A percentile compares a stretch with the other conserved stretches of the same genome.
These are phyloP conservation scores for Forbesichthys papilliferus DNA, from an alignment of 2,113 vertebrate genomes.

Conservation along the genomic window DNA sequence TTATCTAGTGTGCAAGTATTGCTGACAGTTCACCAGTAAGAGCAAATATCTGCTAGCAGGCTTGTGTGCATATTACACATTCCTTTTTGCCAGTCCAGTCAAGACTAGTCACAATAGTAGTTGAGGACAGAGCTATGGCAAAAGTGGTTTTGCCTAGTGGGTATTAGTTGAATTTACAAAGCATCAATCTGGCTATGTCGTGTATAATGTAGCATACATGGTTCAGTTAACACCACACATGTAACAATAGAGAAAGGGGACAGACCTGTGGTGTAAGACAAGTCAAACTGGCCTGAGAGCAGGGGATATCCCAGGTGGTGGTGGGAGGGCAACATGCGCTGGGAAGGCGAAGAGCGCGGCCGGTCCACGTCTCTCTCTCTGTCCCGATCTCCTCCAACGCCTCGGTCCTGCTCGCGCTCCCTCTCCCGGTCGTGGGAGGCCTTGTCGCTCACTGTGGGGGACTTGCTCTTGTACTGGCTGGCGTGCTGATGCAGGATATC, in stretches of 20 bases:
- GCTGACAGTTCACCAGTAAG: slow-evolving; percentile 8
- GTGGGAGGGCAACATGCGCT: slow-evolving; percentile 94
- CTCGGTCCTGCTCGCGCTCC: slow-evolving; percentile 68
- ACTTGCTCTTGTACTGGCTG: slow-evolving; percentile 99
- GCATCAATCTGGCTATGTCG: slow-evolving; percentile 13
- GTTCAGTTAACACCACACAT: background rate
- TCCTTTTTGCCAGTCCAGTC: slow-evolving; percentile 29
- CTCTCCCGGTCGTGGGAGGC: slow-evolving; percentile 89
- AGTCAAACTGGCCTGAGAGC: slow-evolving; percentile 93
- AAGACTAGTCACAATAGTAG: slow-evolving; percentile 62
- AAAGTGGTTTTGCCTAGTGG: background rate
- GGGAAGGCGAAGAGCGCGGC: slow-evolving; percentile 94
- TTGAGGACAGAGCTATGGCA: slow-evolving; percentile 85
- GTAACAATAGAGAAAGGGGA: background rate
- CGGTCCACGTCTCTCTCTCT: slow-evolving; percentile 84
- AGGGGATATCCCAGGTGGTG: slow-evolving; percentile 95
- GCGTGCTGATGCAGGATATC: slow-evolving; percentile 97
- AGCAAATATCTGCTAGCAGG: background rate
- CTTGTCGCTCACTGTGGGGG: slow-evolving; percentile 90
- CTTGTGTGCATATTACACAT: slow-evolving; percentile 26
- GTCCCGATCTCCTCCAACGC: slow-evolving; percentile 80
- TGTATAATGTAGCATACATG: background rate
- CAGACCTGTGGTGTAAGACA: slow-evolving; percentile 95
- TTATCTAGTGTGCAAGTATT: slow-evolving; percentile 20
- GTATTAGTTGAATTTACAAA: slow-evolving; percentile 11